phyloP scores from a whole-genome alignment of 2,113 vertebrate genomes.

The Nothocercus nigrocapillus region DNA sequence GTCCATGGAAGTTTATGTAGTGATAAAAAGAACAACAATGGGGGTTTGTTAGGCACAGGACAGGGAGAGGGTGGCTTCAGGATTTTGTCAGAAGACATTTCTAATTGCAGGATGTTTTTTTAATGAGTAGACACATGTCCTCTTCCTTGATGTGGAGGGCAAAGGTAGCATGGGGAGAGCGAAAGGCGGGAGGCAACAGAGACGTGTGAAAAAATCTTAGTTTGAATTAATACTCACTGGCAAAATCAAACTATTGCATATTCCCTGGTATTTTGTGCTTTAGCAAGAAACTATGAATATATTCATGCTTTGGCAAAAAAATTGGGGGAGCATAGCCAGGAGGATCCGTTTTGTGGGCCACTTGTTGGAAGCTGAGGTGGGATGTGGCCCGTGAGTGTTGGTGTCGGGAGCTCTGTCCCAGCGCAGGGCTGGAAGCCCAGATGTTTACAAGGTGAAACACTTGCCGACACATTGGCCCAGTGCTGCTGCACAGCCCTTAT shows the following conservation, averaged over 20 bases:
- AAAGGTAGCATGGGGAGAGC: background rate
- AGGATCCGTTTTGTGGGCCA: background rate
- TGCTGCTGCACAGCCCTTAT: background rate
- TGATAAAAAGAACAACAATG: constrained; percentile 51
- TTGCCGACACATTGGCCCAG: background rate
- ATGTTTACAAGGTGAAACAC: background rate
- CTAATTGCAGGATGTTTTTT: constrained; percentile 67
- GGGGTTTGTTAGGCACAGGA: constrained; percentile 47
- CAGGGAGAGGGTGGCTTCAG: constrained; percentile 36
- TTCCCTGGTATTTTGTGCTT: background rate
- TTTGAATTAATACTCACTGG: background rate
- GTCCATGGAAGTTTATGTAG: background rate
- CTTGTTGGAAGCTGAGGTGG: background rate
- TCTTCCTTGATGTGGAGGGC: constrained; percentile 24
- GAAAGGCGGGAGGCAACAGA: background rate
- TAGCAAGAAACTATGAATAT: background rate
- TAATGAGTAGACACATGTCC: constrained; percentile 48
- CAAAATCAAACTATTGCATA: background rate
- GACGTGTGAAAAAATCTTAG: background rate
- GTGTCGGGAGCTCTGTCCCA: background rate
- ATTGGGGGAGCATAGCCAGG: background rate
- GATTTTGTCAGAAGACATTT: constrained; percentile 44
- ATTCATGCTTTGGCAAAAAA: background rate
- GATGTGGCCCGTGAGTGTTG: background rate
- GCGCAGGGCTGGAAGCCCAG: background rate